phyloP scores from a whole-genome alignment of 2,797 vertebrate genomes.

The Periophthalmus magnuspinnatus region DNA sequence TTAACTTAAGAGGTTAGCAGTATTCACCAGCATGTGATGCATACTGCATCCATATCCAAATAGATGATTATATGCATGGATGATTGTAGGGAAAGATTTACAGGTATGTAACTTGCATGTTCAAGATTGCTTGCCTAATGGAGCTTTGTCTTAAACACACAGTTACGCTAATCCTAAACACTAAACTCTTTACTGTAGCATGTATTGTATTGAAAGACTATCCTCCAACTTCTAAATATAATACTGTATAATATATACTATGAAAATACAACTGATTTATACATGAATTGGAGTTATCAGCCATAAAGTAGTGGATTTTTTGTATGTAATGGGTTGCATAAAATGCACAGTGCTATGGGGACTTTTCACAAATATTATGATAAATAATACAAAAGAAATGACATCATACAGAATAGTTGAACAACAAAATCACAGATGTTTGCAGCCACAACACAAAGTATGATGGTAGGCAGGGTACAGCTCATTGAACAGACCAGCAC shows the following conservation, averaged over 20 bases:
- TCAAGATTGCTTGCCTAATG: neutral
- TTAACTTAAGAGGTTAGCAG: constrained; percentile 20
- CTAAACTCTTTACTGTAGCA: too few relatives aligned
- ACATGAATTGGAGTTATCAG: neutral
- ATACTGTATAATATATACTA: too few relatives aligned
- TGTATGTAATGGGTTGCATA: too few relatives aligned
- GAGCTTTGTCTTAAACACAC: neutral
- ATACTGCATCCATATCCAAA: neutral
- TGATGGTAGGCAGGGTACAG: constrained; percentile 35
- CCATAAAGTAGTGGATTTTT: too few relatives aligned
- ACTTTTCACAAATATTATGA: neutral
- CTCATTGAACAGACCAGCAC: constrained; percentile 22
- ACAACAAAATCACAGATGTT: constrained; percentile 29
- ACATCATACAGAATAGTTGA: constrained; percentile 8
- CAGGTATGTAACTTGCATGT: neutral
- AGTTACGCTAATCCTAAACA: neutral
- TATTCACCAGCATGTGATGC: constrained; percentile 17
- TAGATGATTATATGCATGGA: neutral
- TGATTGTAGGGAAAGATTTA: too few relatives aligned
- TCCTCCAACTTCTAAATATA: neutral
- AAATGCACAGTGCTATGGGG: neutral
- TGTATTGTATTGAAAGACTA: too few relatives aligned
- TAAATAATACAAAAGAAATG: neutral
- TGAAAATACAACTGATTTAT: constrained; percentile 1
- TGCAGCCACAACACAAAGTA: constrained; percentile 37